Evolutionary conservation across 2,888 invertebrate species (phyloP), one percentile per base, ranked within the genome.

Genomic region (Ophion slaviceki): DNA sequence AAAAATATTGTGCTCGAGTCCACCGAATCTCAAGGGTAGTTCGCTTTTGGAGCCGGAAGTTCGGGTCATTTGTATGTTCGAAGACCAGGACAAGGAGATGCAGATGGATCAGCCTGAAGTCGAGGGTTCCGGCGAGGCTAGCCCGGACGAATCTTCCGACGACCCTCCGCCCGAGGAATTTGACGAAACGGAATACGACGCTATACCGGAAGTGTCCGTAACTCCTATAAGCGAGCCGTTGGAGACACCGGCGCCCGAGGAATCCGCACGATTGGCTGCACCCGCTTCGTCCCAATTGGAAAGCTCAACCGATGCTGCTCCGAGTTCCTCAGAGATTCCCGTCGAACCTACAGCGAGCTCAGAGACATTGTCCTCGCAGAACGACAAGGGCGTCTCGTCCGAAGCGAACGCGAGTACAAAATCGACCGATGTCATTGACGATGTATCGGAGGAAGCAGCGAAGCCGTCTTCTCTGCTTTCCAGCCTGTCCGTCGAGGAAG

Each of bases 51-150:
- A 96, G 90, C 93, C 96, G 8, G 95, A 95, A 17, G 88, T 90
- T 0, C 64, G 89, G 40, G 82, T 80, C 2, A 82, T 90, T 6
- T 94, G 94, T 53, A 84, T 77, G 17, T 88, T 92, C 11, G 93
- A 94, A 72, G 85, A 91, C 10, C 90, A 92, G 57, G 93, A 93
- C 66, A 80, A 79, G 0, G 92, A 92, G 45, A 96, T 95, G 78
- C 94, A 96, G 94, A 96, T 95, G 66, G 96, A 96, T 89, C 95
- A 96, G 90, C 95, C 96, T 0, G 87, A 94, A 8, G 93, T 90
- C 32, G 94, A 87, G 86, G 92, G 88, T 88, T 95, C 89, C 92
- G 95, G 66, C 86, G 94, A 91, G 92, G 87, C 87, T 4, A 90
- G 88, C 4, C 90, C 91, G 0, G 92, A 89, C 2, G 88, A 89